Percentiles rank a stretch among this genome's conserved stretches.
Evolutionary conservation across 23 tunicate species (phyloP).

Genomic region (Oikopleura dioica): DNA sequence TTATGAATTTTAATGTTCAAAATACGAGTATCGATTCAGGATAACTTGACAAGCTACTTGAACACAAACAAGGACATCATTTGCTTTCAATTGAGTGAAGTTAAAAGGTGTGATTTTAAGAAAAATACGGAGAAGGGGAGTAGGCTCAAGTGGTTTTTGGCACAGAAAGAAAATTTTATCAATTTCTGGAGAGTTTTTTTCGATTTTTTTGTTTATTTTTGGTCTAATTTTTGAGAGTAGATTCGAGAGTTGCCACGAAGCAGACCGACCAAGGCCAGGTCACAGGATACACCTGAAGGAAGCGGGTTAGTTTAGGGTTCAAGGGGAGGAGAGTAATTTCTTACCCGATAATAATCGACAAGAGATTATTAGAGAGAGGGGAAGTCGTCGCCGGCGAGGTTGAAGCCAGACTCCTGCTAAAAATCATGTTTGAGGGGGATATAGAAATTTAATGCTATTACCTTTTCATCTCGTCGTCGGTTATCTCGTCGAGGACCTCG

Average conservation of each 20-base stretch:
- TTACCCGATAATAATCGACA: not conserved
- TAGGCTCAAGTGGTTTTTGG: no score
- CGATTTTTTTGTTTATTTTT: not conserved
- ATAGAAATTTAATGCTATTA: no score
- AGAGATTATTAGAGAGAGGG: not conserved
- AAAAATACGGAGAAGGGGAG: no score
- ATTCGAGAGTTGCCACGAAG: no score
- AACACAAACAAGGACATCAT: no score
- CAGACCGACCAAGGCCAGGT: slow-evolving; percentile 2
- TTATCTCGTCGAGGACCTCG: not conserved
- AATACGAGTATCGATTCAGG: no score
- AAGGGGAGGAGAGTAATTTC: not conserved
- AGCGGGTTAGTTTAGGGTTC: not conserved
- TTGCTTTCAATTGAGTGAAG: no score
- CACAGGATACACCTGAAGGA: not conserved
- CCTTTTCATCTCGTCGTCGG: not conserved
- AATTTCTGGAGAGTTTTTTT: not conserved
- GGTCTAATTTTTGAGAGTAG: no score
- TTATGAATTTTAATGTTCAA: no score
- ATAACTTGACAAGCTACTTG: no score
- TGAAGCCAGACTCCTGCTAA: not conserved
- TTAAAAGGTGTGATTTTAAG: no score
- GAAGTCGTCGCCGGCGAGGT: not conserved
- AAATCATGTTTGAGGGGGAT: no score
- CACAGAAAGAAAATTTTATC: not conserved